Evolutionary conservation across 2,888 invertebrate species (phyloP).

Genomic region (Phania funesta): DNA sequence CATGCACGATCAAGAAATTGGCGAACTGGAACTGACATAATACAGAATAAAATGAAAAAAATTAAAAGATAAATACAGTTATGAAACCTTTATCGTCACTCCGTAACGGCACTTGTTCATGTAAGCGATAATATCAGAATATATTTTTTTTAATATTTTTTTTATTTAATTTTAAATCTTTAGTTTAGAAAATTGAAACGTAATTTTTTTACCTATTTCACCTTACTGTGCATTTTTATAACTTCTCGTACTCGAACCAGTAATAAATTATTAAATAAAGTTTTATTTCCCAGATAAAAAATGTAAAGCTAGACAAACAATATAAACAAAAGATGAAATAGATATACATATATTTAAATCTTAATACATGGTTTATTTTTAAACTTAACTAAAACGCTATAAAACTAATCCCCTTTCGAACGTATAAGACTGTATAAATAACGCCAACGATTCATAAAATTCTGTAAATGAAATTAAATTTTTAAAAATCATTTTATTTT

Average conservation of each 20-base stretch:
- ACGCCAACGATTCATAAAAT: constrained; percentile 79
- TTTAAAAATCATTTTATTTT: constrained; percentile 8
- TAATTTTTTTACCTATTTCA: neutral
- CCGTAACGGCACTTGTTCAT: no score
- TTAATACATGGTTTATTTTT: neutral
- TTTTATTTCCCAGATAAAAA: constrained; percentile 8
- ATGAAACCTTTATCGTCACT: no score
- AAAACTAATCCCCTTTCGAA: constrained; percentile 67
- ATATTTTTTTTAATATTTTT: no score
- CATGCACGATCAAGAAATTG: no score
- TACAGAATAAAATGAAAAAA: no score
- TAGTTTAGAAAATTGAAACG: no score
- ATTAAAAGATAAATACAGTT: no score
- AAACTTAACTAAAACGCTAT: constrained; percentile 56
- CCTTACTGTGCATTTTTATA: constrained; percentile 1
- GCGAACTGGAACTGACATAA: no score
- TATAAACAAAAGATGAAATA: neutral
- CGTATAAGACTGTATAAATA: constrained; percentile 76
- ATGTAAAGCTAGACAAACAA: neutral
- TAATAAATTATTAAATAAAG: neutral
- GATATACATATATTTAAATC: neutral
- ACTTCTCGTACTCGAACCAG: neutral
- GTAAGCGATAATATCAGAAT: no score
- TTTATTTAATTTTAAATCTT: no score
- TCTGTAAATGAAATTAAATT: constrained; percentile 73